phyloP scores from a whole-genome alignment of 2,797 vertebrate species.

The Syndactyla subalaris region DNA sequence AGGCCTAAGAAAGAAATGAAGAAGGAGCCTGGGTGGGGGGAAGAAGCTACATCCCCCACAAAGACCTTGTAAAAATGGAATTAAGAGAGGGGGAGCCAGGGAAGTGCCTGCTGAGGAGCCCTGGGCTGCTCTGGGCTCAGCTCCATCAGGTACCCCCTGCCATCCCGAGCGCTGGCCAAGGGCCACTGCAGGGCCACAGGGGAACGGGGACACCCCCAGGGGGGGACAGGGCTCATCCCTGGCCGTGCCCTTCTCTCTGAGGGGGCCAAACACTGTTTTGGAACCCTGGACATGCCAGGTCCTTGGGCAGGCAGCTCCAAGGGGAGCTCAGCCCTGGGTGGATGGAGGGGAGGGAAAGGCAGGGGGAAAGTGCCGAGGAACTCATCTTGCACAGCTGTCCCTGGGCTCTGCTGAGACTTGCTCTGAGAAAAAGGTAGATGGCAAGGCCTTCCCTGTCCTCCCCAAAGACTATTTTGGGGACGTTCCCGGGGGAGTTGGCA shows the following conservation, averaged over 20 bases:
- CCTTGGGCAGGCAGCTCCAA: background rate
- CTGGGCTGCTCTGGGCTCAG: background rate
- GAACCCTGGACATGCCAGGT: background rate
- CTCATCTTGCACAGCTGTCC: background rate
- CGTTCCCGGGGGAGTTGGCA: background rate
- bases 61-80: background rate
- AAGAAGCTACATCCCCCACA: background rate
- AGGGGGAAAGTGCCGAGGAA: background rate
- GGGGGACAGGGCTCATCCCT: accelerated
- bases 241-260: accelerated
- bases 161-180: background rate
- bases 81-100: background rate
- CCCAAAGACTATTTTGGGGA: background rate
- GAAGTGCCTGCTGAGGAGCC: background rate
- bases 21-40: background rate
- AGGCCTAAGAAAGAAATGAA: conserved; percentile 34
- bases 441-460: background rate
- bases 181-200: background rate
- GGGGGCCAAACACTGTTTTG: background rate
- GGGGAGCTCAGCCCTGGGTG: background rate
- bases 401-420: background rate
- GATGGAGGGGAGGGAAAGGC: background rate
- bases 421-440: background rate
- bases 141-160: background rate
- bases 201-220: accelerated